Base-by-base conservation (phyloP, 2,888 invertebrate genomes). In the Bugulina stolonifera region DNA sequence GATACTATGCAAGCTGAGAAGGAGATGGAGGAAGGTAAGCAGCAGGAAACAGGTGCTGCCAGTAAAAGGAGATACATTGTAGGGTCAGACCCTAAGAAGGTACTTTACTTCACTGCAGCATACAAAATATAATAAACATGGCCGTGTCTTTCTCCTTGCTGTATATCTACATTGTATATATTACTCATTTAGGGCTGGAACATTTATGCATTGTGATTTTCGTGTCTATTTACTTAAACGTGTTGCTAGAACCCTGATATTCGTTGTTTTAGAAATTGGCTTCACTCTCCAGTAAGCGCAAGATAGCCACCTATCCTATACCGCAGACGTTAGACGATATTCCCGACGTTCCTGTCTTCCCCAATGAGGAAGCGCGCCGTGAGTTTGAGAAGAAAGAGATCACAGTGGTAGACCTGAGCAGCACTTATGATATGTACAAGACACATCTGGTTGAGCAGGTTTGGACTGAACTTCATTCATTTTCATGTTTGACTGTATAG, bases 391-490 rank as follows among this genome's bases (percentile, higher is more conserved):
- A 55, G 52, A 82, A 83, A 74, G 75, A 78, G 32, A 78, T 76
- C 54, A 73, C 82, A 35, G 81, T 79, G 73, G 78, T 83, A 5
- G 83, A 83, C 70, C 76, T 83, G 3, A 80, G 80, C 73, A 75
- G 76, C 23, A 77, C 82, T 0, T 81, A 81, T 72, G 43, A 77
- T 69, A 77, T 81, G 77, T 82, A 79, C 75, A 74, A 77, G 57
- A 76, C 78, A 1, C 82, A 82, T 72, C 76, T 79, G 69, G 80
- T 83, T 23, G 80, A 81, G 35, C 83, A 83, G 76, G 79, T 82
- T 69, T 14, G 57, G 5, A n/a, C n/a, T n/a, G n/a, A n/a, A n/a
- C n/a, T n/a, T n/a, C n/a, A n/a, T n/a, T n/a, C n/a, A n/a, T n/a
- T n/a, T n/a, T n/a, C n/a, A n/a, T n/a, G n/a, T n/a, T n/a, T n/a